Base-by-base conservation (phyloP, 2,113 vertebrate genomes). In the Amia ocellicauda region DNA sequence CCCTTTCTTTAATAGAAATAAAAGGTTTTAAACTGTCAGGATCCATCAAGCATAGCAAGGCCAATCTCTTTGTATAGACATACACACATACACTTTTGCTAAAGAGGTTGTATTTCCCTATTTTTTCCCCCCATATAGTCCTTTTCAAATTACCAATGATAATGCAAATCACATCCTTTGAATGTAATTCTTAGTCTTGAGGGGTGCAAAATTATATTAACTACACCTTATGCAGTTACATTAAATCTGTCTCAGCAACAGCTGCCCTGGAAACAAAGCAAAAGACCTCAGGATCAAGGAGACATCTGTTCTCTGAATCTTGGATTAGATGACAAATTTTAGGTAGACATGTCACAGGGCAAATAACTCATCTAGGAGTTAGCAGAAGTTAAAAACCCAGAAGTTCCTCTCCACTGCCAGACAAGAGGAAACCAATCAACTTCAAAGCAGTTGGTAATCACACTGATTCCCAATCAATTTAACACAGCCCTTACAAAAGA, bases 261-360 rank as follows among this genome's bases (percentile, higher is more conserved):
- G 83, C 84, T 91, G 80, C 67, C 76, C 51, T 1, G 40, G 69
- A 63, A 69, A 40, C 59, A 52, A 11, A n/a, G 51, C 67, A 20
- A 49, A 9, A 16, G 57, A 42, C 58, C 70, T 36, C 36, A 54
- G 64, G 78, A 73, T 70, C 81, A 81, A 80, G 76, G 78, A 68
- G 60, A 76, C 88, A 91, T 90, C 80, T 91, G 84, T 67, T 72
- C 74, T 70, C 73, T 83, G 83, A 73, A 62, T 58, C 74, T 86
- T 63, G 79, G 80, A 88, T 86, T 73, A 79, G 74, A 83, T 80
- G 82, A 84, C 47, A 76, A 87, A 88, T 69, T 63, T 53, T 51
- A 77, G 51, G 61, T 62, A 75, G 63, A 64, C 47, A 71, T 74
- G 86, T 81, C 79, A 74, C 62, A 60, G 75, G 68, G 57, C n/a